Evolutionary conservation across 64 coral and sea anemone genomes (phyloP).

Genomic region (Montipora sp.): DNA sequence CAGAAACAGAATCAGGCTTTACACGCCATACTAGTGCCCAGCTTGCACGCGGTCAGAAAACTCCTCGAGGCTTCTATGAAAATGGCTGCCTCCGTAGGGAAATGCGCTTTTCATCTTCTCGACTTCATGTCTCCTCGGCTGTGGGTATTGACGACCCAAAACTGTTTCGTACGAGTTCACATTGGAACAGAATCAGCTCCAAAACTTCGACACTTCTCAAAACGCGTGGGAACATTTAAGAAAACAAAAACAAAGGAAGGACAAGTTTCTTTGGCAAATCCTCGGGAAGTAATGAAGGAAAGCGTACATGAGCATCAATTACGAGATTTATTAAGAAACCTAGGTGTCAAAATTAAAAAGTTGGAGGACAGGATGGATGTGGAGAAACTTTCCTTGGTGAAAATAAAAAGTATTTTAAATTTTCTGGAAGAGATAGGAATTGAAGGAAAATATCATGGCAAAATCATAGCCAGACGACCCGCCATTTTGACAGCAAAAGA

Average conservation of each 20-base stretch:
- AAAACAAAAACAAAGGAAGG: not conserved
- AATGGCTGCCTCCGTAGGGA: not conserved
- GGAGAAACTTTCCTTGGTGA: slow-evolving; percentile 21
- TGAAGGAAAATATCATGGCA: not conserved
- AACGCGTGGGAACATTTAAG: not conserved
- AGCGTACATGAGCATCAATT: not conserved
- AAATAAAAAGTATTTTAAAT: slow-evolving; percentile 39
- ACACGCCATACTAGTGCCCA: not conserved
- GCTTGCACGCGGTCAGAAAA: not conserved
- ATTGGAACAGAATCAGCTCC: not conserved
- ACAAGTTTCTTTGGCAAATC: not conserved
- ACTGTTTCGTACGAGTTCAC: not conserved
- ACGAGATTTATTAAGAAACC: slow-evolving; percentile 4
- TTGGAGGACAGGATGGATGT: slow-evolving; percentile 35
- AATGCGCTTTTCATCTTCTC: not conserved
- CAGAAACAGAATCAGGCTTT: no score
- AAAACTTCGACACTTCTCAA: not conserved
- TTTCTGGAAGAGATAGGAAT: slow-evolving; percentile 55
- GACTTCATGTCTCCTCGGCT: not conserved
- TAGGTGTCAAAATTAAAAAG: slow-evolving; percentile 31
- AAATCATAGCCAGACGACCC: slow-evolving; percentile 41
- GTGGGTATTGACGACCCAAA: not conserved
- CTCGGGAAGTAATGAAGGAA: not conserved
- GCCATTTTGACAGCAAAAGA: slow-evolving; percentile 43
- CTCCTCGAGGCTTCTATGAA: not conserved